Evolutionary conservation across 1,140 invertebrate genomes (phyloP).

Genomic region (Listronotus oregonensis): DNA sequence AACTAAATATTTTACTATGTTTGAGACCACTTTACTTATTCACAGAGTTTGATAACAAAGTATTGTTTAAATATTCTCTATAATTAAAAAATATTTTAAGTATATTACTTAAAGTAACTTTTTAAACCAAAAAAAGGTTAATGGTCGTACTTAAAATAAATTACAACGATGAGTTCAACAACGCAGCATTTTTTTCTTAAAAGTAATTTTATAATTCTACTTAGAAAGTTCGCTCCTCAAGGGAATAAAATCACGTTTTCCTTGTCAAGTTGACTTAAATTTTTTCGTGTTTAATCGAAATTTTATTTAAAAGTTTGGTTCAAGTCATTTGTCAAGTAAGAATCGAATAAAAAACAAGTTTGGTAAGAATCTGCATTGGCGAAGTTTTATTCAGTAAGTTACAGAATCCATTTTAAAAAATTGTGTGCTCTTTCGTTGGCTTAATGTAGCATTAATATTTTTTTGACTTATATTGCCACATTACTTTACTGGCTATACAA

Average conservation of each 20-base stretch:
- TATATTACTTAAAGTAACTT: too few species aligned
- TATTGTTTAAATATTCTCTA: too few species aligned
- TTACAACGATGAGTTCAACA: conserved; percentile 21
- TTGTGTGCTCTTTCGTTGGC: background rate
- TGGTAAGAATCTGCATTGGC: conserved; percentile 10
- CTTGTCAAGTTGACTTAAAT: conserved; percentile 27
- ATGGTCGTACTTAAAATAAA: conserved; percentile 12
- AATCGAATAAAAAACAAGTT: conserved; percentile 56
- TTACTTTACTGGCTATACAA: too few species aligned
- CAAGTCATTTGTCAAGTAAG: conserved; percentile 43
- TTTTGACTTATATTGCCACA: too few species aligned
- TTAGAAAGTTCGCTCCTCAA: conserved; percentile 18
- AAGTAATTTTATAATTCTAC: conserved; percentile 23
- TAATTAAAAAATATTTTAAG: too few species aligned
- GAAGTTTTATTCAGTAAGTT: conserved; percentile 13
- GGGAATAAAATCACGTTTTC: conserved; percentile 28
- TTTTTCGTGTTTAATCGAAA: conserved; percentile 30
- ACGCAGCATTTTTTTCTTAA: conserved; percentile 20
- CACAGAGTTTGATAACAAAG: too few species aligned
- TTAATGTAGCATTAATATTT: background rate
- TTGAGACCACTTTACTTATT: too few species aligned
- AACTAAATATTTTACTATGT: too few species aligned
- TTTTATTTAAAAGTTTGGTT: conserved; percentile 30
- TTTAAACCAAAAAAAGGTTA: too few species aligned
- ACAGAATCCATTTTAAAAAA: background rate